Conservation (phyloP, 1,140 invertebrate genomes). For the Sitodiplosis mosellana region DNA sequence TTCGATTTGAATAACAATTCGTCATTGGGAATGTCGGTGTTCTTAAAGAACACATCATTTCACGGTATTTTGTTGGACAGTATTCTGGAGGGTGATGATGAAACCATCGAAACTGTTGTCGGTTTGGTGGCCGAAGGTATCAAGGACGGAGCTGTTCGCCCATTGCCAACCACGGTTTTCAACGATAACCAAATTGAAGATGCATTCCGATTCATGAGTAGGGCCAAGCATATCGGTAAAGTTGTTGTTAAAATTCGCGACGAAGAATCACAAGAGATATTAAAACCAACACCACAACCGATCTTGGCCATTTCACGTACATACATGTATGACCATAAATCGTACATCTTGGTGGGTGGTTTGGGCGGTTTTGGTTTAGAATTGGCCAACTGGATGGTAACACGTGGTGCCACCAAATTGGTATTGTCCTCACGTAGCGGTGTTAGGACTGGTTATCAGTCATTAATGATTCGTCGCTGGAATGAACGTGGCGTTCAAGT, state of each 20-base stretch:
- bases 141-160: conserved; percentile 61
- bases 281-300: conserved; percentile 30
- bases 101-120: conserved; percentile 54
- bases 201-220: conserved; percentile 90
- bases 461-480: conserved; percentile 58
- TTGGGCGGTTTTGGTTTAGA: conserved; percentile 91
- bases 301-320: conserved; percentile 64
- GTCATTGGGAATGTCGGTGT: conserved; percentile 77
- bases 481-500: conserved; percentile 48
- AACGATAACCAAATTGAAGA: conserved; percentile 72
- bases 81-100: conserved; percentile 39
- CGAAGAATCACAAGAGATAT: conserved; percentile 41
- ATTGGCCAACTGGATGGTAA: conserved; percentile 74
- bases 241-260: conserved; percentile 75
- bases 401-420: conserved; percentile 63
- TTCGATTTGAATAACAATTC: conserved; percentile 86
- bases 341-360: conserved; percentile 75
- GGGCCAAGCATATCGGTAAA: conserved; percentile 93
- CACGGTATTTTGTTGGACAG: conserved; percentile 91
- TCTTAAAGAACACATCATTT: conserved; percentile 90
- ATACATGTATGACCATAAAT: conserved; percentile 72
- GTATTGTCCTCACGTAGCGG: conserved; percentile 78
- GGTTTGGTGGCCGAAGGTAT: conserved; percentile 68
- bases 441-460: conserved; percentile 74
- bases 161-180: conserved; percentile 67